Evolutionary conservation across 2,888 invertebrate species (phyloP), one percentile per base, ranked within the genome.

Genomic region (Trypoxylon attenuatum): DNA sequence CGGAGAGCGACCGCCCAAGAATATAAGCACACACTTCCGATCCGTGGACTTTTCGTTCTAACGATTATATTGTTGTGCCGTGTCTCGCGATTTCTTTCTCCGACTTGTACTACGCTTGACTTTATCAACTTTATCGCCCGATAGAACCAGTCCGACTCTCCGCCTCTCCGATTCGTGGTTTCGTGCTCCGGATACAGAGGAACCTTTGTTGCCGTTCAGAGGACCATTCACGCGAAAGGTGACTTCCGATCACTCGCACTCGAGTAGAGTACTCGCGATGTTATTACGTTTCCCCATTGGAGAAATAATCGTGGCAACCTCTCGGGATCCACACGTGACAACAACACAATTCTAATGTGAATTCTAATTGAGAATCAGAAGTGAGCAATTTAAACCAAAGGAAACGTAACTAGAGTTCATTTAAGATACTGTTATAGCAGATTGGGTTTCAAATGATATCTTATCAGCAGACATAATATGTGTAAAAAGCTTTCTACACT

Each of bases 11-110:
- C 49, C 38, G 67, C 56, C 67, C 63, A 70, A 68, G 57, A 70
- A 63, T 68, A 33, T n/a, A 70, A 58, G 59, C 67, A 33, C n/a
- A n/a, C 55, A 69, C 69, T 69, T 69, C 66, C 69, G 66, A 69
- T 56, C 45, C 65, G 47, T 22, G 51, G 51, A 49, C 6, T 39
- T 18, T n/a, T 22, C 18, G 15, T 43, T 46, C 25, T 5, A 18
- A 13, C 27, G 41, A 18, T 45, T 39, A 51, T 55, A 52, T 63
- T 58, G 58, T 58, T 45, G 43, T 43, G 33, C 8, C 19, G 25
- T 18, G 50, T 22, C 8, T 39, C 25, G 53, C 18, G 27, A 43
- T 33, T 19, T 41, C 16, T 27, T 27, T 19, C 33, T 29, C 4
- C 42, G 27, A 8, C 55, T 38, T 5, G 2, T 21, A 5, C 8